Percentiles rank a stretch among this genome's conserved stretches.
Evolutionary conservation across 1,140 invertebrate species (phyloP).

Genomic region (Nymphalis io): DNA sequence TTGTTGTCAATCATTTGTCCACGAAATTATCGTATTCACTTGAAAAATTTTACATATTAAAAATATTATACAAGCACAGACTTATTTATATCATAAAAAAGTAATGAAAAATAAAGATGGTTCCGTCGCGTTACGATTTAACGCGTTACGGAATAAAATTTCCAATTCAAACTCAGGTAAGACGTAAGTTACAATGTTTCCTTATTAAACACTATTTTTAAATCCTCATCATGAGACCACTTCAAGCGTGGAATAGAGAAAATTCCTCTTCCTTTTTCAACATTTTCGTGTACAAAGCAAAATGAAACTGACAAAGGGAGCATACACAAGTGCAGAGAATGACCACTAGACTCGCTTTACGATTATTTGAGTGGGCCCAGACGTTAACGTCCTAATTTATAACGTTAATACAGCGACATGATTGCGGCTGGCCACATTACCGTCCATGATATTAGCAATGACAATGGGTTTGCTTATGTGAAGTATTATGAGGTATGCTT

Average conservation of each 20-base stretch:
- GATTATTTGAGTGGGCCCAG: slow-evolving; percentile 72
- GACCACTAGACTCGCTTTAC: slow-evolving; percentile 66
- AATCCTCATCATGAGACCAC: background rate
- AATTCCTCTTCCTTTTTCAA: slow-evolving; percentile 37
- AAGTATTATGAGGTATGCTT: slow-evolving; percentile 21
- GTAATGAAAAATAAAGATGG: too few species aligned
- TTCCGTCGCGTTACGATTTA: too few species aligned
- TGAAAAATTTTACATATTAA: too few species aligned
- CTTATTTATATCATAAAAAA: too few species aligned
- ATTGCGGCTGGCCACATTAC: slow-evolving; percentile 48
- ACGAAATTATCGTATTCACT: too few species aligned
- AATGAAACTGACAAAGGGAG: slow-evolving; percentile 56
- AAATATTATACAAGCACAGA: too few species aligned
- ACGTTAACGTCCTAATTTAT: slow-evolving; percentile 76
- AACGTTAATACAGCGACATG: slow-evolving; percentile 72
- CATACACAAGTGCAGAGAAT: slow-evolving; percentile 66
- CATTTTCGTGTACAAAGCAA: slow-evolving; percentile 52
- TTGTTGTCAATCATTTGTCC: too few species aligned
- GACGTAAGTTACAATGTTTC: background rate
- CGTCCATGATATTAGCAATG: slow-evolving; percentile 45
- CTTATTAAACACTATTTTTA: background rate
- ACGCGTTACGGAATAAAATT: too few species aligned
- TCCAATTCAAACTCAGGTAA: background rate
- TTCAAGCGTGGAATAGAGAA: background rate
- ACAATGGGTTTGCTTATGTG: slow-evolving; percentile 39